Conservation (phyloP, 2,113 vertebrate species). For the Scomber japonicus region DNA sequence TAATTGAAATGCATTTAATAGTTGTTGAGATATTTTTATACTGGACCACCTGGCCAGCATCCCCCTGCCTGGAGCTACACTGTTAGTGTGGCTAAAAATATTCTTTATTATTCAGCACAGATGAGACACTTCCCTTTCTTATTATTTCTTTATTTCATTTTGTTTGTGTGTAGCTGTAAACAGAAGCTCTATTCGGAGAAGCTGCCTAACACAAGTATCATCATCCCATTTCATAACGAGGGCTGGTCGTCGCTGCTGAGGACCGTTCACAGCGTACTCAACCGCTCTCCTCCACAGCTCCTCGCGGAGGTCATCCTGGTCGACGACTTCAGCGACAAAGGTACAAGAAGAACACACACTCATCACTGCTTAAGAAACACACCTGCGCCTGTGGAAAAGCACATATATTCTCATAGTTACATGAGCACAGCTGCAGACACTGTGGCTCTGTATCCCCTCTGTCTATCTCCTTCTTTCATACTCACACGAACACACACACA, state of each 20-base stretch:
- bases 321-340: slow-evolving; percentile 94
- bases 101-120: neutral
- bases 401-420: neutral
- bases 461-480: neutral
- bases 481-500: neutral
- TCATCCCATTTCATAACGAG: slow-evolving; percentile 92
- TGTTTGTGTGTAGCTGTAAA: slow-evolving; percentile 76
- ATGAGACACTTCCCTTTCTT: neutral
- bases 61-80: neutral
- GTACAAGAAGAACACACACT: slow-evolving; percentile 28
- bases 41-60: too few species aligned
- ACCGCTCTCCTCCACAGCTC: slow-evolving; percentile 91
- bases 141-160: neutral
- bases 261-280: slow-evolving; percentile 93
- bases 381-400: too few species aligned
- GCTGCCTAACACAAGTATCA: slow-evolving; percentile 90
- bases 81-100: neutral
- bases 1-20: too few species aligned
- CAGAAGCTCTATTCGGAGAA: slow-evolving; percentile 93
- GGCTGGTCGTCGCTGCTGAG: slow-evolving; percentile 95
- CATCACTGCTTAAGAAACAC: neutral
- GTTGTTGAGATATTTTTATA: too few species aligned
- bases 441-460: neutral
- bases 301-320: slow-evolving; percentile 94
- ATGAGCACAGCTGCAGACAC: neutral